These are phyloP conservation scores for Candoia aspera DNA, from an alignment of 2,113 vertebrate genomes.

Conservation along the genomic window DNA sequence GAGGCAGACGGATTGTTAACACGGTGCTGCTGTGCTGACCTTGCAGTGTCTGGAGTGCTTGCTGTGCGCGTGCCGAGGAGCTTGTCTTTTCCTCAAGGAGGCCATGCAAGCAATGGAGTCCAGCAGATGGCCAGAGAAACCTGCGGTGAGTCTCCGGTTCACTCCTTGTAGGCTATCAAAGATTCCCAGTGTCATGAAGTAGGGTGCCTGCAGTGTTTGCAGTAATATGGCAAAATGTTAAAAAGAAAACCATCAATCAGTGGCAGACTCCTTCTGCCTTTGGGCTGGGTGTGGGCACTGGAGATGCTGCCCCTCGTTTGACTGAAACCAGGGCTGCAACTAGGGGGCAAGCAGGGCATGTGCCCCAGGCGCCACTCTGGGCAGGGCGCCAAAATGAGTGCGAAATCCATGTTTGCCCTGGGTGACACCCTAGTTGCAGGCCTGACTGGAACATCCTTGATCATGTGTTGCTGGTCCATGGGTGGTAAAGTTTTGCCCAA, in stretches of 20 bases:
- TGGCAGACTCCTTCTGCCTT: background rate
- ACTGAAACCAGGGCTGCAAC: too few relatives aligned
- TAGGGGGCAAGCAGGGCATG: too few relatives aligned
- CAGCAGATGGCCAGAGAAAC: conserved; percentile 67
- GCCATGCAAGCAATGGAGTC: conserved; percentile 77
- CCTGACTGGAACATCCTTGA: too few relatives aligned
- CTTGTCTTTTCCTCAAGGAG: conserved; percentile 79
- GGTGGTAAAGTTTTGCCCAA: too few relatives aligned
- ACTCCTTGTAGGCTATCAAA: background rate
- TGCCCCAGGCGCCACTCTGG: too few relatives aligned
- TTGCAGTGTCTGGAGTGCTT: conserved; percentile 86
- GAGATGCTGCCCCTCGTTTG: background rate
- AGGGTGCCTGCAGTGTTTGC: background rate
- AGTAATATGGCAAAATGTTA: background rate
- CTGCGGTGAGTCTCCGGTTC: conserved; percentile 72
- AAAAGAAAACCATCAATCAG: background rate
- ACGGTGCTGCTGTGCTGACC: conserved; percentile 21
- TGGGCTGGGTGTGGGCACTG: background rate
- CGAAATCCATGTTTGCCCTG: too few relatives aligned
- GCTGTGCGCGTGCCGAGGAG: conserved; percentile 76
- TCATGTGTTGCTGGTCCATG: too few relatives aligned
- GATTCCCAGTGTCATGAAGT: background rate
- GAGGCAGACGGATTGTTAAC: background rate
- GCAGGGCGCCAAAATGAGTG: too few relatives aligned
- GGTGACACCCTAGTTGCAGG: too few relatives aligned